Base-by-base conservation (phyloP, 2,888 invertebrate species). In the Drosophila kanekoi region DNA sequence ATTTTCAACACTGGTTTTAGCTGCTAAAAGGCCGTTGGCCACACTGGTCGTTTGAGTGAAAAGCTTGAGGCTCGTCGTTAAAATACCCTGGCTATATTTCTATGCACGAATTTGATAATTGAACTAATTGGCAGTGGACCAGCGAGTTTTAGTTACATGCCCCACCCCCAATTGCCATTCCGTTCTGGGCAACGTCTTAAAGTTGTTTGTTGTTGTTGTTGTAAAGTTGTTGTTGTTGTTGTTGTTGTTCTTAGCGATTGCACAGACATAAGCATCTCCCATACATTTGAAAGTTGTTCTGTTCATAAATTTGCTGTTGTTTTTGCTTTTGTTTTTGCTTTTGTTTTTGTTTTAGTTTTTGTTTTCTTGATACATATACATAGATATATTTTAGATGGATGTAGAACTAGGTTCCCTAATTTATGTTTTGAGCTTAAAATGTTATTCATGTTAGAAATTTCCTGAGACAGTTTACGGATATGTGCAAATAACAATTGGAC, bases 391-490 rank as follows among this genome's bases (percentile, higher is more conserved):
- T 9, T 18, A 6, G 18, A 9, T 67, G 44, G 32, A 47, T 18
- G 48, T 72, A 73, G 68, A 77, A 71, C 66, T 74, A 71, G 52
- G 63, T 63, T 74, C 77, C 68, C 67, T 67, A 35, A 63, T 66
- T 48, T 58, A 58, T 76, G 38, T 68, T 66, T 62, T 23, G 40
- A 59, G 60, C 61, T 62, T 70, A 60, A 51, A 63, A 63, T 63
- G 44, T 11, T 58, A 44, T 72, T 64, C 65, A 67, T 63, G 53
- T 75, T 57, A 67, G 77, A 89, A 89, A 89, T 82, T 91, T 91
- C 91, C 91, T 91, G 91, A 91, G 91, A 90, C 83, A 85, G 79
- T 89, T 87, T 81, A 81, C 80, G 88, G 92, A 92, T 92, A 92
- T 92, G 92, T 91, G 90, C 87, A 87, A 90, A 87, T 90, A 87